These are phyloP conservation scores for Alentia gelatinosa DNA, from an alignment of 2,888 invertebrate genomes.

Conservation along the genomic window DNA sequence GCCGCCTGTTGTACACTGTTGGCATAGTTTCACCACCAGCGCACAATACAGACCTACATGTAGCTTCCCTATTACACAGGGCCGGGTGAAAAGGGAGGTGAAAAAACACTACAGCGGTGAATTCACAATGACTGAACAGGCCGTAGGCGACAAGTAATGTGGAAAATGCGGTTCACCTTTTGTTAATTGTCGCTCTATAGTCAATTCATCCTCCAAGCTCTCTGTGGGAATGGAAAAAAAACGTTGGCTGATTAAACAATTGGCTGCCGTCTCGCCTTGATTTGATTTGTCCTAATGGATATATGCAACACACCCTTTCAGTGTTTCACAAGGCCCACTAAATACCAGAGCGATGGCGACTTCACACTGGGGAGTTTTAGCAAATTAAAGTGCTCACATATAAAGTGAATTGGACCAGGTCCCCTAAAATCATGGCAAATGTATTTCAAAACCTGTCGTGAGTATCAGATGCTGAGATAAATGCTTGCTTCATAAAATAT, in stretches of 20 bases:
- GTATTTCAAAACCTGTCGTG: not conserved
- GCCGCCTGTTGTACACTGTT: not conserved
- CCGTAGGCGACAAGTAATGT: not conserved
- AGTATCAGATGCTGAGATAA: not conserved
- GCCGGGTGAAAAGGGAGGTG: not conserved
- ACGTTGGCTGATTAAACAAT: constrained; percentile 26
- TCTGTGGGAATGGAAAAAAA: not conserved
- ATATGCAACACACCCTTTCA: constrained; percentile 24
- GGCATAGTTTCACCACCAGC: not conserved
- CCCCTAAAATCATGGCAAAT: not conserved
- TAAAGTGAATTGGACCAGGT: not conserved
- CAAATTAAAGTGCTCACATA: not conserved
- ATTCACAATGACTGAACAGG: constrained; percentile 27
- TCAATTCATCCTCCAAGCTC: not conserved
- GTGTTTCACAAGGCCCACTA: not conserved
- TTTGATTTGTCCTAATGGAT: not conserved
- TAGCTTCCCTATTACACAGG: not conserved
- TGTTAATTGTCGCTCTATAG: constrained; percentile 35
- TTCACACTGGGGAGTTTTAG: not conserved
- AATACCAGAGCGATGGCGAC: not conserved
- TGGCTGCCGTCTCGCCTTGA: not conserved
- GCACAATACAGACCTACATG: not conserved
- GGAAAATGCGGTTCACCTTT: constrained; percentile 44
- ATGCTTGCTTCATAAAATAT: constrained; percentile 1
- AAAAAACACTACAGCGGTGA: not conserved